A percentile compares a stretch with the other conserved stretches of the same genome.
These are phyloP conservation scores for Neopipo cinnamomea DNA, from an alignment of 2,113 vertebrate genomes.

Conservation along the genomic window DNA sequence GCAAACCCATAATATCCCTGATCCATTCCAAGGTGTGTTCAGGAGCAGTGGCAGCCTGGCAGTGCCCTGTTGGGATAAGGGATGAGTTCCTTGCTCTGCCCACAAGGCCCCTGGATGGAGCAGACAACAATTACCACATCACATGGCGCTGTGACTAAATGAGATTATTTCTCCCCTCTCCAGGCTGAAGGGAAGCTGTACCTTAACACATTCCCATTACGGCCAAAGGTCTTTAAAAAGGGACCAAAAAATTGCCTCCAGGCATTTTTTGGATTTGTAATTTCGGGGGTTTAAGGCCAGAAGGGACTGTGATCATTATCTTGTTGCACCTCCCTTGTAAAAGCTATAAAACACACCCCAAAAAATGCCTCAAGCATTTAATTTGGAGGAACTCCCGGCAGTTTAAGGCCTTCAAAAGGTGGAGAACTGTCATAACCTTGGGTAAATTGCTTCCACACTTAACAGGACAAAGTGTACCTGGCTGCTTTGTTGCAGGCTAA, in stretches of 20 bases:
- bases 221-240: not conserved
- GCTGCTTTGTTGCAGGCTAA: not conserved
- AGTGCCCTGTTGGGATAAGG: not conserved
- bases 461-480: rapidly evolving
- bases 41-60: not conserved
- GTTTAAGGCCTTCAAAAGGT: not conserved
- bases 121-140: not conserved
- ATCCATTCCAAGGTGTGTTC: not conserved
- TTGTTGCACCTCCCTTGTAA: not conserved
- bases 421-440: not conserved
- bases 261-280: not conserved
- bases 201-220: not conserved
- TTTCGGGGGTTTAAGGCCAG: not conserved
- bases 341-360: not conserved
- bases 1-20: not conserved
- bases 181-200: not conserved
- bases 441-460: not conserved
- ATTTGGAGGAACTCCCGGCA: not conserved
- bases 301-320: not conserved
- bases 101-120: not conserved
- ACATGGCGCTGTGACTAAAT: not conserved
- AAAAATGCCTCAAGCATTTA: not conserved
- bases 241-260: not conserved
- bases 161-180: not conserved
- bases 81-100: not conserved